Evolutionary conservation across 1,140 invertebrate species (phyloP).

Genomic region (Trachymyrmex cornetzi): DNA sequence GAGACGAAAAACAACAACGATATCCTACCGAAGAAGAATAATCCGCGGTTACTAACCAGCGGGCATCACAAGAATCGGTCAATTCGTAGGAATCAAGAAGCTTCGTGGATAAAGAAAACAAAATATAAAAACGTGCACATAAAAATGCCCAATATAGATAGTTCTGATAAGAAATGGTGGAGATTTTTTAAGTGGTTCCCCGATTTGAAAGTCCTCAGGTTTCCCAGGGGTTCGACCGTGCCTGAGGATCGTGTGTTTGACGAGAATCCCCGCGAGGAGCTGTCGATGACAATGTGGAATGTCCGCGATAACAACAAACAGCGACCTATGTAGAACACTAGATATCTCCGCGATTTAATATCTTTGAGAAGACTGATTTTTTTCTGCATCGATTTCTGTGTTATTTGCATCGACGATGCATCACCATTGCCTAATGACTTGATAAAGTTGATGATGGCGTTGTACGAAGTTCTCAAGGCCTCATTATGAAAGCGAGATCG

Average conservation of each 20-base stretch:
- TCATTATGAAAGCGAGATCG: neutral
- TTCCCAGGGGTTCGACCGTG: conserved; percentile 59
- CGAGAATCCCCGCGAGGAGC: conserved; percentile 77
- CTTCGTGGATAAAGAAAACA: neutral
- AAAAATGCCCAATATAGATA: conserved; percentile 18
- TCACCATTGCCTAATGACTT: neutral
- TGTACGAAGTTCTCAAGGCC: too few relatives aligned
- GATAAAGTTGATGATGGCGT: neutral
- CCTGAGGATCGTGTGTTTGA: conserved; percentile 61
- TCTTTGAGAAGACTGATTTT: conserved; percentile 20
- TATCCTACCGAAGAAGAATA: neutral
- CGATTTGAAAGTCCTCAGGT: conserved; percentile 72
- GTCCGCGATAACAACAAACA: conserved; percentile 80
- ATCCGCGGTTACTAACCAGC: conserved; percentile 22
- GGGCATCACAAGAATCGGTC: conserved; percentile 26
- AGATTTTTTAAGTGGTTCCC: conserved; percentile 82
- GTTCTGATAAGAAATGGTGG: conserved; percentile 81
- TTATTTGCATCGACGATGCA: neutral
- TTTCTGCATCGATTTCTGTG: neutral
- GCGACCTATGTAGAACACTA: conserved; percentile 75
- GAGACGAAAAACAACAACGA: neutral
- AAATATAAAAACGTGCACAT: conserved; percentile 32
- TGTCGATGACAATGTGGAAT: conserved; percentile 80
- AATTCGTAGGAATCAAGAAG: neutral
- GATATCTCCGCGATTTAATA: neutral